A percentile compares a stretch with the other conserved stretches of the same genome.
These are phyloP conservation scores for Nyleta sp. DNA, from an alignment of 2,888 invertebrate species.

Conservation along the genomic window DNA sequence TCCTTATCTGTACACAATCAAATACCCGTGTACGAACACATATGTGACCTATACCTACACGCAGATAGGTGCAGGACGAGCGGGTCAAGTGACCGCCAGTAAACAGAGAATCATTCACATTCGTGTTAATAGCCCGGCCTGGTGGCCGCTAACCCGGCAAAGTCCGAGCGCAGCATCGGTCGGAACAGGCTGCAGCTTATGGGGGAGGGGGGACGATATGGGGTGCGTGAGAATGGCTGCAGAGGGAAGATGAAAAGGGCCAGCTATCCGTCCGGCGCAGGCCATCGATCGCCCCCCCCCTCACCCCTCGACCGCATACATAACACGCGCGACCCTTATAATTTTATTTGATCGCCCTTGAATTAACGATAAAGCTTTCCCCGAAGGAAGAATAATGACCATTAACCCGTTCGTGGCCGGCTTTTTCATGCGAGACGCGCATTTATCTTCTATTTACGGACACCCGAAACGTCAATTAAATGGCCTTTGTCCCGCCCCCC, in stretches of 20 bases:
- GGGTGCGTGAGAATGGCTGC: constrained; percentile 57
- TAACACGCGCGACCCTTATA: constrained; percentile 66
- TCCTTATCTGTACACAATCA: constrained; percentile 13
- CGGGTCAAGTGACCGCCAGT: constrained; percentile 69
- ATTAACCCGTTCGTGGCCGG: constrained; percentile 61
- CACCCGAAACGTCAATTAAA: constrained; percentile 52
- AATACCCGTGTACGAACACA: background rate
- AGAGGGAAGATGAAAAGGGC: constrained; percentile 58
- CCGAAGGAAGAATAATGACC: constrained; percentile 63
- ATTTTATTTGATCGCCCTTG: constrained; percentile 70
- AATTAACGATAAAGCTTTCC: constrained; percentile 64
- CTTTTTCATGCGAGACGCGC: constrained; percentile 53
- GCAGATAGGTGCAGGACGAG: constrained; percentile 4
- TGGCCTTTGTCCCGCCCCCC: background rate
- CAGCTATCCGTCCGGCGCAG: constrained; percentile 58
- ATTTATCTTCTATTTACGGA: constrained; percentile 57
- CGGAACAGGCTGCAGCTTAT: constrained; percentile 47
- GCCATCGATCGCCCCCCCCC: constrained; percentile 63
- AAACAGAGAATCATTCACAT: constrained; percentile 74
- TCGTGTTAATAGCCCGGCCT: constrained; percentile 73
- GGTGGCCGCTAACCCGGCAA: constrained; percentile 68
- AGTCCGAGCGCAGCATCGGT: constrained; percentile 46
- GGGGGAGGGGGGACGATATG: constrained; percentile 38
- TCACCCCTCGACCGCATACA: constrained; percentile 58
- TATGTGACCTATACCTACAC: background rate